Percentiles rank a stretch among this genome's conserved stretches.
These are phyloP conservation scores for Pomphorhynchus laevis DNA, from an alignment of 1,140 invertebrate genomes.

Conservation along the genomic window DNA sequence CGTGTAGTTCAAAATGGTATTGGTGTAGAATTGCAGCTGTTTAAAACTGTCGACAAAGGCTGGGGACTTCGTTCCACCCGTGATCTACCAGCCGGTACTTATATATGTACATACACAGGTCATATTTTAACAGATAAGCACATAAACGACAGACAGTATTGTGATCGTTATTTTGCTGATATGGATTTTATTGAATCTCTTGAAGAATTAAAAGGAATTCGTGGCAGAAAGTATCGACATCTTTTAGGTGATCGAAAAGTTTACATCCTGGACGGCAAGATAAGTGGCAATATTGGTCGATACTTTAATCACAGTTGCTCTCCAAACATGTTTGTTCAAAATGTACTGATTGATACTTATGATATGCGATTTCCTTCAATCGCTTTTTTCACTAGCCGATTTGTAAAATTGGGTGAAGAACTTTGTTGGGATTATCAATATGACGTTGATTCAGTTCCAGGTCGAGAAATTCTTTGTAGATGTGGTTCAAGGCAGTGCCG, in stretches of 20 bases:
- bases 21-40: slow-evolving; percentile 19
- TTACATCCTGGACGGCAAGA: slow-evolving; percentile 84
- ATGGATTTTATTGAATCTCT: slow-evolving; percentile 55
- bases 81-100: slow-evolving; percentile 58
- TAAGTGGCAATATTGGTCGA: slow-evolving; percentile 58
- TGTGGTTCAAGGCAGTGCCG: slow-evolving; percentile 50
- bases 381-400: slow-evolving; percentile 46
- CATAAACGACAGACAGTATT: slow-evolving; percentile 25
- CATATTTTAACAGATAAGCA: slow-evolving; percentile 37
- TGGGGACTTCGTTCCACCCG: slow-evolving; percentile 76
- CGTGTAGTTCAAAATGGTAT: slow-evolving; percentile 20
- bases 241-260: slow-evolving; percentile 31
- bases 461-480: slow-evolving; percentile 51
- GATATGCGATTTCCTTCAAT: slow-evolving; percentile 82
- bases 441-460: slow-evolving; percentile 57
- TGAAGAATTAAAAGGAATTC: neutral
- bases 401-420: slow-evolving; percentile 49
- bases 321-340: slow-evolving; percentile 82
- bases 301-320: slow-evolving; percentile 74
- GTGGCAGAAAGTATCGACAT: slow-evolving; percentile 54
- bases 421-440: slow-evolving; percentile 93
- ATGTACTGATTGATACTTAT: slow-evolving; percentile 84
- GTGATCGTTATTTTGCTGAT: slow-evolving; percentile 76
- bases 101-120: slow-evolving; percentile 76
- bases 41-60: slow-evolving; percentile 45